A percentile compares a stretch with the other conserved stretches of the same genome.
Evolutionary conservation across 2,888 invertebrate genomes (phyloP).

Genomic region (Catocala fraxini): DNA sequence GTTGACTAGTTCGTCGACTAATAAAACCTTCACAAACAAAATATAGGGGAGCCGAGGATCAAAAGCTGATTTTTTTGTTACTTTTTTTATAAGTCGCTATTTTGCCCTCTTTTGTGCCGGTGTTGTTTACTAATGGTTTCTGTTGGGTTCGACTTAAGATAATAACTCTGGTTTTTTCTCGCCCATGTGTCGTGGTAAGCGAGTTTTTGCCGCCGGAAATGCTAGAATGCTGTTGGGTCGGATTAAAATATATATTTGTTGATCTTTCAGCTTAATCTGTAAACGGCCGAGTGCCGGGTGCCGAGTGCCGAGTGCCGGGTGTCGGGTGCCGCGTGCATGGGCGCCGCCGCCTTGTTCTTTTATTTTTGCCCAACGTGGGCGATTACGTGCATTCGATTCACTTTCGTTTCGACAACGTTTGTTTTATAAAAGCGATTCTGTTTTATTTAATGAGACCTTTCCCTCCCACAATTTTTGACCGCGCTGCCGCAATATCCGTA

Average conservation of each 20-base stretch:
- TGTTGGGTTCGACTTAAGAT: slow-evolving; percentile 87
- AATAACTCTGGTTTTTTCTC: slow-evolving; percentile 85
- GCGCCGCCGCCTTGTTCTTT: slow-evolving; percentile 57
- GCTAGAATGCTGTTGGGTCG: slow-evolving; percentile 79
- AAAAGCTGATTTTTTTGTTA: slow-evolving; percentile 86
- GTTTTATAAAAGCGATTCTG: slow-evolving; percentile 59
- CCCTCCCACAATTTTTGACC: slow-evolving; percentile 69
- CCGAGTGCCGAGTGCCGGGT: no score
- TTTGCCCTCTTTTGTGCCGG: slow-evolving; percentile 85
- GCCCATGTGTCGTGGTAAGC: slow-evolving; percentile 78
- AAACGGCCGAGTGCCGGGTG: slow-evolving; percentile 60
- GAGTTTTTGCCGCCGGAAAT: slow-evolving; percentile 85
- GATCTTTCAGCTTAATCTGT: slow-evolving; percentile 82
- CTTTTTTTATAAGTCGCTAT: slow-evolving; percentile 82
- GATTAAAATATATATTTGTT: slow-evolving; percentile 85
- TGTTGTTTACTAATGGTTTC: slow-evolving; percentile 88
- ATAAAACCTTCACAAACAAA: slow-evolving; percentile 83
- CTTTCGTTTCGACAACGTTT: slow-evolving; percentile 62
- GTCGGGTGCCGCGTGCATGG: slow-evolving; percentile 47
- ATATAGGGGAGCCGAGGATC: slow-evolving; percentile 81
- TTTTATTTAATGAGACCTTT: slow-evolving; percentile 54
- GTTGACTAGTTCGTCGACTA: slow-evolving; percentile 77
- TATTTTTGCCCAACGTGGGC: slow-evolving; percentile 57
- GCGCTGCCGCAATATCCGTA: slow-evolving; percentile 70
- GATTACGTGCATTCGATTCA: slow-evolving; percentile 65